These are phyloP conservation scores for Toxotes jaculatrix DNA, from an alignment of 2,113 vertebrate genomes.

Conservation along the genomic window DNA sequence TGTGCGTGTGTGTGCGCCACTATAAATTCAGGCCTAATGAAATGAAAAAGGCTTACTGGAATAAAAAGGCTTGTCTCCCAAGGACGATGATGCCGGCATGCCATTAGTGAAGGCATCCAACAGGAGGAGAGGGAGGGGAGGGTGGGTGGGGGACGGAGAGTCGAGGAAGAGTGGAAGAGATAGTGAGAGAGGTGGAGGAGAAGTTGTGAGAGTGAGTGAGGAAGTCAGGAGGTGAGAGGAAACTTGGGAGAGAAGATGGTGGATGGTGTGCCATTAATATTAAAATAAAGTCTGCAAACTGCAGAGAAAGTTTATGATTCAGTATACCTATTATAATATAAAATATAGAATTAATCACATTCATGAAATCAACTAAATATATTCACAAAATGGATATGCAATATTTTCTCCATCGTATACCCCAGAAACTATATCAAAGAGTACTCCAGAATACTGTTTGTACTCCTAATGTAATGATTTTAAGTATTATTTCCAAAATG, in stretches of 20 bases:
- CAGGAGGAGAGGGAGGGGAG: constrained; percentile 1
- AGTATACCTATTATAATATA: too few species aligned
- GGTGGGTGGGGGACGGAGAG: neutral
- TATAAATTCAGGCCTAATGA: constrained; percentile 82
- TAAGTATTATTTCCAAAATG: too few species aligned
- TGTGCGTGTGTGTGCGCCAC: constrained; percentile 33
- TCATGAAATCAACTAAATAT: too few species aligned
- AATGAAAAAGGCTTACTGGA: constrained; percentile 82
- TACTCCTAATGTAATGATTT: too few species aligned
- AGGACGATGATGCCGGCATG: constrained; percentile 73
- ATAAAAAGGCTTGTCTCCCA: constrained; percentile 76
- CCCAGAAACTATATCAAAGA: too few species aligned
- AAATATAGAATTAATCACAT: too few species aligned
- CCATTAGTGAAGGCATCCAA: constrained; percentile 67
- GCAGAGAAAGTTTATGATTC: neutral
- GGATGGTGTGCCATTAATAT: neutral
- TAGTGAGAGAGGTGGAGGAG: neutral
- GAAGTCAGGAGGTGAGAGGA: constrained; percentile 11
- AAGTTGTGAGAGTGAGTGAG: constrained; percentile 4
- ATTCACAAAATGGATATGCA: too few species aligned
- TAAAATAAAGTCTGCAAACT: neutral
- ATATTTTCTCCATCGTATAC: too few species aligned
- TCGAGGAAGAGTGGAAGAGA: neutral
- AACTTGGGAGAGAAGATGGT: neutral
- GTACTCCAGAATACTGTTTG: too few species aligned